phyloP scores from a whole-genome alignment of 2,888 invertebrate genomes.

The Lepidocyrtinus sp. region DNA sequence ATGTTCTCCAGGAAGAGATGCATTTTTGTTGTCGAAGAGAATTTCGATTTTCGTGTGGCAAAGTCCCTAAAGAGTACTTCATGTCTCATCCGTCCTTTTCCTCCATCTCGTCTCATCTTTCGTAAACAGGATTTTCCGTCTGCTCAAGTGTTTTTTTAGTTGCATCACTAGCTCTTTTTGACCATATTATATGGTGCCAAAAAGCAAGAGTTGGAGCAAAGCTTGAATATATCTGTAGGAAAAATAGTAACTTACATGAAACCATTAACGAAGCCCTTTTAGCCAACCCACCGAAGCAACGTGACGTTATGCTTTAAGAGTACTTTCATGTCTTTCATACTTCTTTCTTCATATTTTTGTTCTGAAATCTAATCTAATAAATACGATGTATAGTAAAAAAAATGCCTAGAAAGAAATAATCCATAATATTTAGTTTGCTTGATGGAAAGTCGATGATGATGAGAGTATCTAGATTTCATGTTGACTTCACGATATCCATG shows the following conservation, averaged over 20 bases:
- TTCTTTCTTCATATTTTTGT: not conserved
- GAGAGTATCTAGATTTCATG: not conserved
- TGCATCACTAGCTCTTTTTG: conserved; percentile 22
- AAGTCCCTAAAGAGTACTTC: conserved; percentile 38
- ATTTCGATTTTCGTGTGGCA: conserved; percentile 38
- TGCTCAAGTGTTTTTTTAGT: conserved; percentile 33
- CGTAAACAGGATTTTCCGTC: conserved; percentile 39
- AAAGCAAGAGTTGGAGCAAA: not conserved
- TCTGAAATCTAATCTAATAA: not conserved
- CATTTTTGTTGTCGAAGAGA: no score
- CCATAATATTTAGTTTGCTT: conserved; percentile 2
- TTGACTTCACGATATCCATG: not conserved
- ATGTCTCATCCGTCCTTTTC: conserved; percentile 15
- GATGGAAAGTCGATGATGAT: not conserved
- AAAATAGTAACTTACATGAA: no score
- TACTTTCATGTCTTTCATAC: not conserved
- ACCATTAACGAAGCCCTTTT: no score
- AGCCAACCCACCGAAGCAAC: no score
- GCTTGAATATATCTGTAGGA: no score
- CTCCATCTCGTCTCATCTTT: conserved; percentile 3
- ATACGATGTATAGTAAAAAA: no score
- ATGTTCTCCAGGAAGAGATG: no score
- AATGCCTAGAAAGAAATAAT: not conserved
- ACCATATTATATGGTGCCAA: not conserved
- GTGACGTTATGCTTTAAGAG: not conserved